A percentile compares a stretch with the other conserved stretches of the same genome.
These are phyloP conservation scores for Perca flavescens DNA, from an alignment of 2,113 vertebrate species.

Conservation along the genomic window DNA sequence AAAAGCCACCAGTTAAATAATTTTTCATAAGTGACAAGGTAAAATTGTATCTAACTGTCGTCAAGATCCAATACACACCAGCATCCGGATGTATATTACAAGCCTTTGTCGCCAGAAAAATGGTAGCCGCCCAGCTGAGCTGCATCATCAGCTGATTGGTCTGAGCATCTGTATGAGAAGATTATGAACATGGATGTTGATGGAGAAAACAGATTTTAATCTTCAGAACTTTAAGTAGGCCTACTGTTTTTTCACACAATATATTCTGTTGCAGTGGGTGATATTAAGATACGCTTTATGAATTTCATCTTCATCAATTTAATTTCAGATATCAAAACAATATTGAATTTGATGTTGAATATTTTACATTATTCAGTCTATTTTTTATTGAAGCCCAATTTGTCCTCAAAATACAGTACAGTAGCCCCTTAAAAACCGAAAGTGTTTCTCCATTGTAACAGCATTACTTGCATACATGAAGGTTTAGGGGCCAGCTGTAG, in stretches of 20 bases:
- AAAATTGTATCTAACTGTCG: neutral
- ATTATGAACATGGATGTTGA: slow-evolving; percentile 38
- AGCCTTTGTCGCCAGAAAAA: slow-evolving; percentile 65
- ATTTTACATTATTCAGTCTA: neutral
- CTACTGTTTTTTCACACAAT: neutral
- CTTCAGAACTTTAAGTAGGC: neutral
- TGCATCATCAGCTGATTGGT: slow-evolving; percentile 68
- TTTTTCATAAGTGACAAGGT: neutral
- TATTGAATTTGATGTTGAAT: neutral
- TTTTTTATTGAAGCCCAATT: neutral
- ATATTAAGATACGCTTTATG: neutral
- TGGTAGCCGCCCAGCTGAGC: slow-evolving; percentile 70
- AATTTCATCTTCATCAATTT: neutral
- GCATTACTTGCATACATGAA: neutral
- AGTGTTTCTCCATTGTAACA: neutral
- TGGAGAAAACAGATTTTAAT: neutral
- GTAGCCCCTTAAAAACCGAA: neutral
- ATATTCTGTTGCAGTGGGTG: neutral
- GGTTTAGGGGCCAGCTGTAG: slow-evolving; percentile 1
- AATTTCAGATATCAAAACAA: neutral
- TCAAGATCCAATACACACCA: slow-evolving; percentile 1
- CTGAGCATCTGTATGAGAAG: slow-evolving; percentile 19
- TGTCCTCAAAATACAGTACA: neutral
- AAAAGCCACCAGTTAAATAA: neutral
- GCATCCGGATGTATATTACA: slow-evolving; percentile 4